These are phyloP conservation scores for Acridotheres tristis DNA, from an alignment of 2,797 vertebrate genomes.

Conservation along the genomic window DNA sequence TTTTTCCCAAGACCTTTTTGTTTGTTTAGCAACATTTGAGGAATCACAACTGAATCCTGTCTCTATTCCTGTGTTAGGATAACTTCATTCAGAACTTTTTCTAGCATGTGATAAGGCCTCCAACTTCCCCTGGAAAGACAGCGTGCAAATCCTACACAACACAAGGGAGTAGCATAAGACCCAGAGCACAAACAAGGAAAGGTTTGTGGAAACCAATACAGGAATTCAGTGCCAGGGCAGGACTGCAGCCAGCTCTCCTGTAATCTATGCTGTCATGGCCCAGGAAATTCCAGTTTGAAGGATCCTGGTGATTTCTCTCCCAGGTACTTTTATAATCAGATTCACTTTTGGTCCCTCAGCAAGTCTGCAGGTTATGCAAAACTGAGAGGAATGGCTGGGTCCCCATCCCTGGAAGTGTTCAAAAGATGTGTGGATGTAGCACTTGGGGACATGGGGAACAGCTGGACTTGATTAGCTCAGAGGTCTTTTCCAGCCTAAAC, in stretches of 20 bases:
- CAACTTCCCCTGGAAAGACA: background rate
- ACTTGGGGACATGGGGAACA: background rate
- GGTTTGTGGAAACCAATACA: background rate
- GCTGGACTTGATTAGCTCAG: background rate
- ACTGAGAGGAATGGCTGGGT: background rate
- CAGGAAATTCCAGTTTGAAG: background rate
- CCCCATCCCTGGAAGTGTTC: background rate
- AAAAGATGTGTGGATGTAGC: background rate
- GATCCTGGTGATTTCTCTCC: background rate
- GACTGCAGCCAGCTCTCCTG: background rate
- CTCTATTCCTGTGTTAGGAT: background rate
- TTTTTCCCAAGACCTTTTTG: background rate
- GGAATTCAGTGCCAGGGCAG: background rate
- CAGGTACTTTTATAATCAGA: background rate
- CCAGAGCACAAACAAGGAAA: background rate
- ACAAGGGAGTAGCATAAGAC: fast-evolving
- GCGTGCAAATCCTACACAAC: background rate
- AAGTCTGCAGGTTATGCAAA: background rate
- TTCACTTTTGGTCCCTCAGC: background rate
- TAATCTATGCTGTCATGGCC: background rate
- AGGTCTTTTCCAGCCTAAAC: background rate
- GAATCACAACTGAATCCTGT: background rate
- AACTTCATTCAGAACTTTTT: background rate
- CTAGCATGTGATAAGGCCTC: fast-evolving
- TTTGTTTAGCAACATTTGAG: background rate